Evolutionary conservation across 37 sponge, comb jelly and placozoan genomes (phyloP), one percentile per base, ranked within the genome.

Genomic region (Beroe forskalii): DNA sequence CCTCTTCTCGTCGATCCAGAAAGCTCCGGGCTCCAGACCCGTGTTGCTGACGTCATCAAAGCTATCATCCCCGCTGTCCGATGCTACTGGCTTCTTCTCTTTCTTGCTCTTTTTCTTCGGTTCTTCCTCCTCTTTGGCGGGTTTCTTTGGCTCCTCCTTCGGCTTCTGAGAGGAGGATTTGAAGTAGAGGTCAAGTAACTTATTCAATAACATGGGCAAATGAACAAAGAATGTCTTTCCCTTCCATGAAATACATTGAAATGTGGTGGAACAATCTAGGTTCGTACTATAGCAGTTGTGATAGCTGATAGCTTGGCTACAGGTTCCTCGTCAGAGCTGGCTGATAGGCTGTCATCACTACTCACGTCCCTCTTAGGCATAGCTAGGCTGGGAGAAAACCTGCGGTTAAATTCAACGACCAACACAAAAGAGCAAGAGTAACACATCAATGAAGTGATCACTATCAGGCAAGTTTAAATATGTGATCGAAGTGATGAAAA

Each of bases 1-100:
- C 28, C 55, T 40, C 30, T 80, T 80, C 55, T 80, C 86, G 1
- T 80, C 86, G 28, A 80, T 32, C 86, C 86, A 80, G 86, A 33
- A 80, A 6, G 48, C 86, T 4, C 86, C 86, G 3, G 44, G 55
- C 86, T 80, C 86, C 25, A 80, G 55, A 6, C 86, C 86, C 1
- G 17, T 36, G 72, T 37, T 69, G 17, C 33, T 32, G 12, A 28
- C 19, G 17, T 69, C 72, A 31, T 36, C 66, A 23, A 63, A 63
- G 27, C 30, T 33, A 36, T 69, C 72, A 69, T 69, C 72, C 14
- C 17, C 6, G 32, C 39, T 36, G 12, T 69, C 72, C 1, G 27
- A 27, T 12, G 33, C 14, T 1, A 3, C 2, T 9, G 36, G 14
- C 35, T 12, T 32, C 66, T 63, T 19, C 38, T 69, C 32, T 17